These are phyloP conservation scores for Halocynthia roretzi DNA, from an alignment of 23 tunicate genomes.

Conservation along the genomic window DNA sequence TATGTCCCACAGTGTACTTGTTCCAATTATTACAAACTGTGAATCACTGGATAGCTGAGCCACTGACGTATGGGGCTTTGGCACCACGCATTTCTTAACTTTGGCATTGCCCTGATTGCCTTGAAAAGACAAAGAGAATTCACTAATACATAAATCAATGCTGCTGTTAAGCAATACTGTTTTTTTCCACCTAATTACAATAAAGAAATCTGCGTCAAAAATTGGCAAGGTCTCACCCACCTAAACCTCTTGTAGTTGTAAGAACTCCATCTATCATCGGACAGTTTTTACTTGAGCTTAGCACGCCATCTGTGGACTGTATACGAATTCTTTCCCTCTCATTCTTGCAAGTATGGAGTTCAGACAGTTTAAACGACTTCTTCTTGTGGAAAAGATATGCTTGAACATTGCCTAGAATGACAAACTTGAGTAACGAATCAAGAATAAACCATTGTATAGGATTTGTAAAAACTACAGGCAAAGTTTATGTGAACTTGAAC, in stretches of 20 bases:
- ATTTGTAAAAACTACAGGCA: no score
- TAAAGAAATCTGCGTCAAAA: background rate
- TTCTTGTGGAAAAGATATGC: constrained; percentile 49
- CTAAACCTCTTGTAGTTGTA: constrained; percentile 54
- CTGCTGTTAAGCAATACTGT: background rate
- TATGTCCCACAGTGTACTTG: constrained; percentile 50
- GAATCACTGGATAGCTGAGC: constrained; percentile 29
- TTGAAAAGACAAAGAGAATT: background rate
- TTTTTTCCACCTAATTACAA: background rate
- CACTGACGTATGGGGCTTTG: constrained; percentile 38
- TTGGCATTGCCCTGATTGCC: constrained; percentile 71
- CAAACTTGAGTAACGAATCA: no score
- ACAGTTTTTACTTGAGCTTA: constrained; percentile 22
- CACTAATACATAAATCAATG: background rate
- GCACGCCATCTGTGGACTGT: constrained; percentile 27
- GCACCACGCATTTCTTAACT: constrained; percentile 34
- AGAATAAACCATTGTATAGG: no score
- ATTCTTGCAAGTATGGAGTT: constrained; percentile 30
- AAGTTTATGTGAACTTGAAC: no score
- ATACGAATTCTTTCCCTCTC: constrained; percentile 33
- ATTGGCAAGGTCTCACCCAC: constrained; percentile 11
- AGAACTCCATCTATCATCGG: constrained; percentile 33
- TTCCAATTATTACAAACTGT: constrained; percentile 71
- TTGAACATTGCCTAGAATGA: constrained; percentile 43
- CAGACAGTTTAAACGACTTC: constrained; percentile 39